Evolutionary conservation across 2,113 vertebrate genomes (phyloP).

Genomic region (Grammomys surdaster): DNA sequence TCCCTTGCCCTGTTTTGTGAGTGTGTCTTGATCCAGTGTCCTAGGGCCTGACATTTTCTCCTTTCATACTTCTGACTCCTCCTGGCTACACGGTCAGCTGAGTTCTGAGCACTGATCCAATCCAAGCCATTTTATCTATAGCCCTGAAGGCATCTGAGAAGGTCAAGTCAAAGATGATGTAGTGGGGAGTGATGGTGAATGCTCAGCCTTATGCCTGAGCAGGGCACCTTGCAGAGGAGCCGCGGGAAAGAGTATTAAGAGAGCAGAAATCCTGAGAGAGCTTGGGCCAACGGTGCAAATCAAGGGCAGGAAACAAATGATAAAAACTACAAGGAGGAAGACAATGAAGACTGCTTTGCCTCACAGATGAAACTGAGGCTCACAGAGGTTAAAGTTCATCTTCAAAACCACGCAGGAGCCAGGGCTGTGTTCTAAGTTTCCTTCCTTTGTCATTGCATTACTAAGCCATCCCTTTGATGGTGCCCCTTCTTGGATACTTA

Average conservation of each 20-base stretch:
- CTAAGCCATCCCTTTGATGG: accelerated
- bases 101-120: neutral
- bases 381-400: neutral
- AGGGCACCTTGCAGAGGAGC: neutral
- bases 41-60: neutral
- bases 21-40: neutral
- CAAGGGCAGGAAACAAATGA: neutral
- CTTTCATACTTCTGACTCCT: neutral
- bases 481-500: neutral
- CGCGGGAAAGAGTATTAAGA: neutral
- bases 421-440: neutral
- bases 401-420: neutral
- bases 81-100: neutral
- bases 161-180: neutral
- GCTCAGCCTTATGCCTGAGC: neutral
- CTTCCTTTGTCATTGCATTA: neutral
- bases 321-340: neutral
- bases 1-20: neutral
- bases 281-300: neutral
- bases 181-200: neutral
- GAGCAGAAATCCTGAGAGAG: neutral
- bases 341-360: neutral
- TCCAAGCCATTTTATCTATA: neutral
- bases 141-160: neutral
- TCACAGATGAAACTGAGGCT: neutral